Conservation (phyloP, 2,113 vertebrate genomes). For the Scytalopus superciliaris region DNA sequence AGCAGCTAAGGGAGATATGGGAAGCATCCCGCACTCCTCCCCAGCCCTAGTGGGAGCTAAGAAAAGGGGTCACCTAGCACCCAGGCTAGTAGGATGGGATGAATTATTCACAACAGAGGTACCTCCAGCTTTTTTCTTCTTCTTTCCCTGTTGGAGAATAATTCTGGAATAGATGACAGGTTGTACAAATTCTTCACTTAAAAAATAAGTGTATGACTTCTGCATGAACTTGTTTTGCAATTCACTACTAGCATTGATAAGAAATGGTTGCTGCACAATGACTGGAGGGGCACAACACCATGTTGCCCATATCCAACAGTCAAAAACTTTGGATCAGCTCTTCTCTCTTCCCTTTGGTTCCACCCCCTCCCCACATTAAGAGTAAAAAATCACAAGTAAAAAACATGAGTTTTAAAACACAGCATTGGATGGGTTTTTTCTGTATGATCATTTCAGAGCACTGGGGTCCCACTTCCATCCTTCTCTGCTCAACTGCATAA, state of each 20-base stretch:
- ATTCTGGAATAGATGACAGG: neutral
- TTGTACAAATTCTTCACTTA: neutral
- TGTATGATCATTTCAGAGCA: neutral
- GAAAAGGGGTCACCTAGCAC: constrained; percentile 2
- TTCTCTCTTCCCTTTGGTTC: neutral
- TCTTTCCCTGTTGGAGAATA: neutral
- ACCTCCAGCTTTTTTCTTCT: neutral
- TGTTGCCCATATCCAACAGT: neutral
- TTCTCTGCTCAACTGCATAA: neutral
- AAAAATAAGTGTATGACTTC: constrained; percentile 7
- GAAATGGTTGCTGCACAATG: neutral
- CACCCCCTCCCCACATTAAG: neutral
- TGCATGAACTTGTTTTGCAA: constrained; percentile 40
- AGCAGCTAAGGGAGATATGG: neutral
- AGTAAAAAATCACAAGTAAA: neutral
- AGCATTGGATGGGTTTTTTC: neutral
- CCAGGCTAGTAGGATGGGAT: neutral
- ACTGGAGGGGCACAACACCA: neutral
- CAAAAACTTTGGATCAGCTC: neutral
- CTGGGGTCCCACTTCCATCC: neutral
- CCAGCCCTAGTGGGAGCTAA: neutral
- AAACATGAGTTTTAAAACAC: neutral
- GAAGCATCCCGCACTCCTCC: neutral
- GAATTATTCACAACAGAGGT: constrained; percentile 47
- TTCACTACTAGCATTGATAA: constrained; percentile 9